Conservation (phyloP, 2,113 vertebrate genomes). For the Saimiri boliviensis region DNA sequence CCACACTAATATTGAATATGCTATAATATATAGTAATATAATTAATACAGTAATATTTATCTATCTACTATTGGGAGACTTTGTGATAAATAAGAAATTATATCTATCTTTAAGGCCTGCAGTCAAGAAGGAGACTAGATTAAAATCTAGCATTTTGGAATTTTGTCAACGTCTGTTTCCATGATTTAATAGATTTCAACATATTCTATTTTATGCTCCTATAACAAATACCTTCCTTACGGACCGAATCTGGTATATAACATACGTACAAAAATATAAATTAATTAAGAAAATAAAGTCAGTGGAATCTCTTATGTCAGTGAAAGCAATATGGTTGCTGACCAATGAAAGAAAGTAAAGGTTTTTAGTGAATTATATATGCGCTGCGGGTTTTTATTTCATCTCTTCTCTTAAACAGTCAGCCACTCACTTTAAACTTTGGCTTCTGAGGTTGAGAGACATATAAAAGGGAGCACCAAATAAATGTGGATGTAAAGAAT, state of each 20-base stretch:
- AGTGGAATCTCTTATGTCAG: not conserved
- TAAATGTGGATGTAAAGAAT: not conserved
- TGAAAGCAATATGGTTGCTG: not conserved
- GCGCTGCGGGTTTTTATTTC: not conserved
- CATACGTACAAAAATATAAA: not conserved
- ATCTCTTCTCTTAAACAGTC: not conserved
- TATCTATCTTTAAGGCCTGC: not conserved
- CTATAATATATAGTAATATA: not conserved
- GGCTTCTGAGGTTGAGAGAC: not conserved
- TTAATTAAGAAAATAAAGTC: constrained; percentile 1
- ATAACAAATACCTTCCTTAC: not conserved
- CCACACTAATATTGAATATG: not conserved
- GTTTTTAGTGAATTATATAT: not conserved
- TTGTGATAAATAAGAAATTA: not conserved
- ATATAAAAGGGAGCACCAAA: not conserved
- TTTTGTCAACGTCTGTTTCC: not conserved
- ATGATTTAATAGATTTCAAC: constrained; percentile 1
- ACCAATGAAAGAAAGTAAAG: not conserved
- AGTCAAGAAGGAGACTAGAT: not conserved
- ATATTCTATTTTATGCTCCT: not conserved
- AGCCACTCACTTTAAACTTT: not conserved
- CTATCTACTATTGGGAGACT: not conserved
- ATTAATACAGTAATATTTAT: not conserved
- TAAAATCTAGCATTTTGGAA: not conserved
- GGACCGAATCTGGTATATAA: not conserved